A percentile compares a stretch with the other conserved stretches of the same genome.
These are phyloP conservation scores for Oryzias celebensis DNA, from an alignment of 2,113 vertebrate genomes.

Conservation along the genomic window DNA sequence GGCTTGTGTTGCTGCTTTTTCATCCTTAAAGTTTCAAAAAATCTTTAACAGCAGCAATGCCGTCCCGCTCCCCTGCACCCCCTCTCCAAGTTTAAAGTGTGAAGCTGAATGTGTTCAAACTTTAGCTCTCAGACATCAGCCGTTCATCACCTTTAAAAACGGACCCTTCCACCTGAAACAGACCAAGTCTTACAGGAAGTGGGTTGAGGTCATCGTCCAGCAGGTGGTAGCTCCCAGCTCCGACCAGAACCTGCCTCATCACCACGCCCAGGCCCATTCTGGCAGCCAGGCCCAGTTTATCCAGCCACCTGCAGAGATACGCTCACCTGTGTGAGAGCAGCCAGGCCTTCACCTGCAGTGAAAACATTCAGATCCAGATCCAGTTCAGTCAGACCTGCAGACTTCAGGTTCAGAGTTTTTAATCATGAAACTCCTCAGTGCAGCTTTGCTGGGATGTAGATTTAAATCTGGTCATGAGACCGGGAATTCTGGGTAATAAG, in stretches of 20 bases:
- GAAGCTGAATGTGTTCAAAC: no score
- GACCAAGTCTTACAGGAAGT: constrained; percentile 80
- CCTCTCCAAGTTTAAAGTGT: no score
- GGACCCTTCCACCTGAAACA: background rate
- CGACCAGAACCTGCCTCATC: constrained; percentile 91
- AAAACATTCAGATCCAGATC: background rate
- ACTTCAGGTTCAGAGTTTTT: background rate
- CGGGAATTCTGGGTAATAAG: background rate
- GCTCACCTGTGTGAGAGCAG: background rate
- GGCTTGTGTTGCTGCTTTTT: no score
- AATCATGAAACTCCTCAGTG: no score
- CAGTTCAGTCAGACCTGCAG: background rate
- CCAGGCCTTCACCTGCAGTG: background rate
- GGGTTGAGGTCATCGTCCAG: constrained; percentile 87
- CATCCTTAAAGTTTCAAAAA: no score
- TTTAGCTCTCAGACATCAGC: no score
- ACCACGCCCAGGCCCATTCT: constrained; percentile 87
- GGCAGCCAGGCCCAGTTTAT: constrained; percentile 90
- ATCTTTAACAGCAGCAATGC: no score
- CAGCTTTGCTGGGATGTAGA: background rate
- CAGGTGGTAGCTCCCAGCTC: constrained; percentile 89
- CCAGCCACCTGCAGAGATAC: constrained; percentile 86
- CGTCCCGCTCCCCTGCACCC: no score
- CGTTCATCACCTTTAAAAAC: background rate
- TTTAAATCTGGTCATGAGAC: background rate